Evolutionary conservation across 2,888 invertebrate genomes (phyloP), one percentile per base, ranked within the genome.

Genomic region (Oscheius sp.): DNA sequence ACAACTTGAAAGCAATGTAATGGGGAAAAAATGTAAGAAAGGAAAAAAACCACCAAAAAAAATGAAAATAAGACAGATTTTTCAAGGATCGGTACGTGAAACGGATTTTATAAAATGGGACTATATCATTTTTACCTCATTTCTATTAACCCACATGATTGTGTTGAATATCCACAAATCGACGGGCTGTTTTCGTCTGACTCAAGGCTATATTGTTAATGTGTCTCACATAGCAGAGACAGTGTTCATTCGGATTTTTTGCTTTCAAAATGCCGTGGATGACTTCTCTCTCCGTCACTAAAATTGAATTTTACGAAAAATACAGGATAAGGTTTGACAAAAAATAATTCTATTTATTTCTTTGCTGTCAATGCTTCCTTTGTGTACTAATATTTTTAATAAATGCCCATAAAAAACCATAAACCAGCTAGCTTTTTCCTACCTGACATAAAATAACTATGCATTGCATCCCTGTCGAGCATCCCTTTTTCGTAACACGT

Each of bases 381-480:
- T n/a, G n/a, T n/a, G n/a, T n/a, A n/a, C n/a, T n/a, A n/a, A n/a
- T n/a, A n/a, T n/a, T n/a, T n/a, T n/a, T n/a, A n/a, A n/a, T n/a
- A n/a, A n/a, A n/a, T n/a, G n/a, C n/a, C n/a, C n/a, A n/a, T n/a
- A n/a, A n/a, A n/a, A 36, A 36, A 36, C 36, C 36, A 36, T 12
- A 36, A 36, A 36, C 36, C n/a, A n/a, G n/a, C n/a, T n/a, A n/a
- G n/a, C n/a, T 6, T 24, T 14, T 51, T 24, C 24, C 22, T 88
- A 95, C 95, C 95, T 68, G 96, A 95, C 96, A 97, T 97, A 86
- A 95, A 96, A 86, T 96, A 97, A 87, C 95, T 96, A 85, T 97
- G 97, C 91, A 93, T 94, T 0, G 92, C 91, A 63, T 95, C 95
- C 79, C 93, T 91, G 82, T 93, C 92, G 85, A 97, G 92, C 87